Conservation (phyloP, 2,113 vertebrate genomes). For the Leucopsar rothschildi region DNA sequence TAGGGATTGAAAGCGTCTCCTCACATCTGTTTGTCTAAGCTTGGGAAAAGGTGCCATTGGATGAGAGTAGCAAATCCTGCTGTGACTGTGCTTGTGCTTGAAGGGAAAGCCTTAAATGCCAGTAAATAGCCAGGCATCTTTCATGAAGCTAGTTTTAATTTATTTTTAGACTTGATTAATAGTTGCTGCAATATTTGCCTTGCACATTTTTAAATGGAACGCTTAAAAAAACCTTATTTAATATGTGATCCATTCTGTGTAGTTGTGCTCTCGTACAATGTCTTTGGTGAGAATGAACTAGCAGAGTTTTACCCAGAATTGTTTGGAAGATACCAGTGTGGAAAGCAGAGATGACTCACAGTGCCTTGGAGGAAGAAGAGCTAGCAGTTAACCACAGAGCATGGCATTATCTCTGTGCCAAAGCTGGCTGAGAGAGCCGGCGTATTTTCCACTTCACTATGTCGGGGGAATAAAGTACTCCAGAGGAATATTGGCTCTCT, state of each 20-base stretch:
- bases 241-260: slow-evolving; percentile 25
- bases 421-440: slow-evolving; percentile 6
- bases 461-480: neutral
- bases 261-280: neutral
- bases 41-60: slow-evolving; percentile 27
- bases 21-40: slow-evolving; percentile 34
- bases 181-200: slow-evolving; percentile 29
- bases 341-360: slow-evolving; percentile 61
- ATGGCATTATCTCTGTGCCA: slow-evolving; percentile 32
- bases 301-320: slow-evolving; percentile 34
- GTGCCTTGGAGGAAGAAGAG: slow-evolving; percentile 48
- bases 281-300: slow-evolving; percentile 56
- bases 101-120: slow-evolving; percentile 50
- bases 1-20: slow-evolving; percentile 44
- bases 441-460: neutral
- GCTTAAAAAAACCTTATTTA: neutral
- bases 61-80: slow-evolving; percentile 46
- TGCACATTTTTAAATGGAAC: slow-evolving; percentile 39
- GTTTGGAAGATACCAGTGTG: slow-evolving; percentile 54
- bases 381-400: slow-evolving; percentile 28
- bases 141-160: slow-evolving; percentile 39
- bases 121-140: neutral
- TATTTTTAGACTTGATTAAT: slow-evolving; percentile 55
- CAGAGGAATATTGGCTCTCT: neutral
- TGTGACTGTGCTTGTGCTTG: slow-evolving; percentile 30